These are phyloP conservation scores for Habropoda laboriosa DNA, from an alignment of 1,140 invertebrate species.

Conservation along the genomic window DNA sequence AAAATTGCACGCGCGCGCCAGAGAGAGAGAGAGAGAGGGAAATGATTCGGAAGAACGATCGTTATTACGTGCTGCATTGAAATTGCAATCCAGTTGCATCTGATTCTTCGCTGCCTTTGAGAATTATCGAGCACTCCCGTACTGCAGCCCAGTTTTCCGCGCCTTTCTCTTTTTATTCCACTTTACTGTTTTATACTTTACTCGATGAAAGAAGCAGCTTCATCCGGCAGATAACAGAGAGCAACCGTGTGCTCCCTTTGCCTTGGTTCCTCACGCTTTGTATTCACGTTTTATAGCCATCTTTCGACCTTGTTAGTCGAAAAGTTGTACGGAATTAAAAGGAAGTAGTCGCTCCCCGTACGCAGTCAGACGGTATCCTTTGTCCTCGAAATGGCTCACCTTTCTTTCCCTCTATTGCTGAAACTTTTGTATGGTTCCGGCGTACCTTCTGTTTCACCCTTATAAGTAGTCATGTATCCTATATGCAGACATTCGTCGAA, in stretches of 20 bases:
- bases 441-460: neutral
- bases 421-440: neutral
- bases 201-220: slow-evolving; percentile 3
- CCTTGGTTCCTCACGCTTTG: neutral
- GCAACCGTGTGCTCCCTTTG: neutral
- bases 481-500: neutral
- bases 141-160: neutral
- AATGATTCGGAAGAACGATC: neutral
- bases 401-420: neutral
- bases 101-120: neutral
- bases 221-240: neutral
- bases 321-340: slow-evolving; percentile 28
- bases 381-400: neutral
- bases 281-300: slow-evolving; percentile 13
- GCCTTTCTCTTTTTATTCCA: neutral
- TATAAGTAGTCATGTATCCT: neutral
- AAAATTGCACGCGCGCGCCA: no score
- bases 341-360: slow-evolving; percentile 12
- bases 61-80: slow-evolving; percentile 26
- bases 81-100: slow-evolving; percentile 6
- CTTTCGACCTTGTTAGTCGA: slow-evolving; percentile 17
- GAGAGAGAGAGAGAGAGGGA: no score
- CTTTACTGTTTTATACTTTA: neutral
- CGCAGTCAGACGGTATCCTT: neutral
- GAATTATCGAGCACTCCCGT: neutral